Conservation (phyloP, 2,113 vertebrate species). For the Uria aalge region DNA sequence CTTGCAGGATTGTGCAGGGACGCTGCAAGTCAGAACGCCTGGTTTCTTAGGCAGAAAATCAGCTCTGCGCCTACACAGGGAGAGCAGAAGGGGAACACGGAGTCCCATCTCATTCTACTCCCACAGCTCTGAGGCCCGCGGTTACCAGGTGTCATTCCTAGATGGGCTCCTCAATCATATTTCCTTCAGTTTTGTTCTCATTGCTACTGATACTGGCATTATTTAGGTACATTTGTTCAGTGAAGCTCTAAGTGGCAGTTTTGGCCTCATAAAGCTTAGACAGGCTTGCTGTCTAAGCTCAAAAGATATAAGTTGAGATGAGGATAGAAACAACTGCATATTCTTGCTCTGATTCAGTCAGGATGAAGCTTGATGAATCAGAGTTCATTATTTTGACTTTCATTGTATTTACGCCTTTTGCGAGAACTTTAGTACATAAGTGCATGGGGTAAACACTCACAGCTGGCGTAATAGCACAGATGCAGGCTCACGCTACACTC, state of each 20-base stretch:
- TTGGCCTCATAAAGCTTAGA: not conserved
- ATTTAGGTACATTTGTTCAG: not conserved
- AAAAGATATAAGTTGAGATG: not conserved
- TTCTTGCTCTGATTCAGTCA: not conserved
- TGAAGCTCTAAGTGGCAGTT: not conserved
- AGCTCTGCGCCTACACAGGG: not conserved
- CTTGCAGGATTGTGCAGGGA: not conserved
- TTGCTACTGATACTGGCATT: not conserved
- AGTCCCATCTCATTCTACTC: fast-evolving
- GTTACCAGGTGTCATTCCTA: not conserved
- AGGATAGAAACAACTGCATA: not conserved
- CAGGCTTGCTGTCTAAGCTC: not conserved
- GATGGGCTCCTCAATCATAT: not conserved
- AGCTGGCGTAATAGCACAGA: constrained; percentile 13
- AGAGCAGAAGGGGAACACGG: not conserved
- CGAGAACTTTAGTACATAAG: not conserved
- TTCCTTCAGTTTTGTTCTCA: not conserved
- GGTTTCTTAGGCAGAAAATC: not conserved
- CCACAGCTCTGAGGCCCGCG: fast-evolving
- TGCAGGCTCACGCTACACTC: not conserved
- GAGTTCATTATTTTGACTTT: constrained; percentile 25
- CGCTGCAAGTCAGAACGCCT: not conserved
- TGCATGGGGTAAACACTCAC: not conserved
- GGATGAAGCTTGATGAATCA: constrained; percentile 10
- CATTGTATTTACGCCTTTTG: not conserved